Evolutionary conservation across 1,140 invertebrate species (phyloP).

Genomic region (Euura saliciscinereae): DNA sequence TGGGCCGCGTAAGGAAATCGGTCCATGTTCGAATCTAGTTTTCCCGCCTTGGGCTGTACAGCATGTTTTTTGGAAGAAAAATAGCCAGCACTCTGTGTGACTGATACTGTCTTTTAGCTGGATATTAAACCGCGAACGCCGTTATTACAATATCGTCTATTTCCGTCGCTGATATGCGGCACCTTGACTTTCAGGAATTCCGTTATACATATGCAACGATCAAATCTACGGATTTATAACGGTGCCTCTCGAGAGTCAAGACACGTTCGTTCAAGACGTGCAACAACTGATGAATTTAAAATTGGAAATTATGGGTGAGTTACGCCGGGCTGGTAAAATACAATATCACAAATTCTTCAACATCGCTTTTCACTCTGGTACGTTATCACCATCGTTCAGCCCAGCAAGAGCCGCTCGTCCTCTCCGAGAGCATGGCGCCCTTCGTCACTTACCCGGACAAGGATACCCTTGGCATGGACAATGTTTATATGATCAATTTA

Average conservation of each 20-base stretch:
- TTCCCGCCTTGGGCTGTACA: too few relatives aligned
- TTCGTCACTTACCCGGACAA: constrained; percentile 62
- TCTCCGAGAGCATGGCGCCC: constrained; percentile 39
- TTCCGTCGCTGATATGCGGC: too few relatives aligned
- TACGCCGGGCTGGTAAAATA: constrained; percentile 12
- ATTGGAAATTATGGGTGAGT: constrained; percentile 72
- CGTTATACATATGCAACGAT: constrained; percentile 83
- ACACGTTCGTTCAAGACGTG: constrained; percentile 69
- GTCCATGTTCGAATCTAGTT: too few relatives aligned
- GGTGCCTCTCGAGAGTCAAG: constrained; percentile 76
- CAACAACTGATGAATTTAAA: constrained; percentile 81
- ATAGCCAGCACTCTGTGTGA: too few relatives aligned
- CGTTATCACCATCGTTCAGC: constrained; percentile 26
- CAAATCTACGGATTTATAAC: constrained; percentile 82
- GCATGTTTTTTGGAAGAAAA: too few relatives aligned
- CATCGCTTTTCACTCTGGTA: too few relatives aligned
- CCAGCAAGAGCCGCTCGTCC: constrained; percentile 33
- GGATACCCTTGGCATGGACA: constrained; percentile 72
- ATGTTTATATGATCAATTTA: constrained; percentile 93
- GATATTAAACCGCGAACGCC: too few relatives aligned
- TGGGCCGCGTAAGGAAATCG: too few relatives aligned
- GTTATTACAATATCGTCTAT: too few relatives aligned
- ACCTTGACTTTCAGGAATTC: constrained; percentile 61
- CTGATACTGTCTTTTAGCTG: too few relatives aligned
- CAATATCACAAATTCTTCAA: background rate